phyloP scores from a whole-genome alignment of 2,113 vertebrate species.

The Phaethon lepturus region DNA sequence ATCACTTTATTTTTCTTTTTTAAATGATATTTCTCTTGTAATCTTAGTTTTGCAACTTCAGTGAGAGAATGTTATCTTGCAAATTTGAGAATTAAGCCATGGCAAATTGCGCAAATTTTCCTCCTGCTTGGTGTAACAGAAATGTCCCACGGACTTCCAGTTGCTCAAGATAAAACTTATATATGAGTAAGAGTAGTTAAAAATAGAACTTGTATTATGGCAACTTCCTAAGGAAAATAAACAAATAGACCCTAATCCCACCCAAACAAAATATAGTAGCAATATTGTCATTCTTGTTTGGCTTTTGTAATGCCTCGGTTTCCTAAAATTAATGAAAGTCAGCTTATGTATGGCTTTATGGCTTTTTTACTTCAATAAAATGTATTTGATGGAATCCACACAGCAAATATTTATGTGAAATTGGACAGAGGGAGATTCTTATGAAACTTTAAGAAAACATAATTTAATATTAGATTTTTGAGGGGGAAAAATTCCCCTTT shows the following conservation, averaged over 20 bases:
- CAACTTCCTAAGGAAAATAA: not conserved
- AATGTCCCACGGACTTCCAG: not conserved
- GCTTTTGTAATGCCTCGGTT: not conserved
- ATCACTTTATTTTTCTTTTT: not conserved
- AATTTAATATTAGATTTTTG: not conserved
- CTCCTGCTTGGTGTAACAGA: not conserved
- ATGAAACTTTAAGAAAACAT: not conserved
- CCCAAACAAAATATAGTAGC: not conserved
- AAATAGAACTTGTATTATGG: not conserved
- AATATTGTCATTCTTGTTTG: not conserved
- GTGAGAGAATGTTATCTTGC: not conserved
- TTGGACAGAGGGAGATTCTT: not conserved
- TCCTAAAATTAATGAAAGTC: not conserved
- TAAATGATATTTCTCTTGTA: not conserved
- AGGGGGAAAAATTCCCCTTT: not conserved
- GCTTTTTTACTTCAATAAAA: not conserved
- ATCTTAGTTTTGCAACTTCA: not conserved
- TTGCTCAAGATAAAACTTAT: not conserved
- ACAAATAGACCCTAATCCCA: not conserved
- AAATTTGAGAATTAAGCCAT: conserved; percentile 1
- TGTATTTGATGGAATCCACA: not conserved
- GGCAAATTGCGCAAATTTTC: not conserved
- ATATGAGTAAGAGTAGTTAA: not conserved
- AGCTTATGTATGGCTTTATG: not conserved
- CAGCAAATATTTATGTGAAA: not conserved